Evolutionary conservation across 1,140 invertebrate species (phyloP).

Genomic region (Dreissena polymorpha): DNA sequence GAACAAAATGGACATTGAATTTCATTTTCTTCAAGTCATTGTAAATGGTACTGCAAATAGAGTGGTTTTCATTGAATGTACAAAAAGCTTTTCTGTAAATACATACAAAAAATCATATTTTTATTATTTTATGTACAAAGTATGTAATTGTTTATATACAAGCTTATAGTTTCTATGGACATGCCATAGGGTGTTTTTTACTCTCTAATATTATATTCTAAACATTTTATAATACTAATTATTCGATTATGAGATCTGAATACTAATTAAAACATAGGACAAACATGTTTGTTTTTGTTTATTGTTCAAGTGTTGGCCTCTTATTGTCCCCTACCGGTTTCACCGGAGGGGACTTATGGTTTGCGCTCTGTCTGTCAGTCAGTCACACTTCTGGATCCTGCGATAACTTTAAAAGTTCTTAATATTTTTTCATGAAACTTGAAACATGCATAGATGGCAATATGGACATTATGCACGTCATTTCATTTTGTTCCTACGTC

Average conservation of each 20-base stretch:
- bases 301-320: too few relatives aligned
- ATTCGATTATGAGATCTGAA: slow-evolving; percentile 2
- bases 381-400: too few relatives aligned
- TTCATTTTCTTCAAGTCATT: not conserved
- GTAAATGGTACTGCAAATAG: not conserved
- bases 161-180: not conserved
- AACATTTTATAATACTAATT: slow-evolving; percentile 11
- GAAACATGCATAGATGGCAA: too few relatives aligned
- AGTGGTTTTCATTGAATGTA: not conserved
- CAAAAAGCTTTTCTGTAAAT: not conserved
- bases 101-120: slow-evolving; percentile 3
- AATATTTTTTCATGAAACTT: too few relatives aligned
- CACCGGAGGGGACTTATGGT: too few relatives aligned
- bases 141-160: not conserved
- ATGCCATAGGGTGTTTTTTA: not conserved
- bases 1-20: too few relatives aligned
- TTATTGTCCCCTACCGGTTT: too few relatives aligned
- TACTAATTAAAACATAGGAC: slow-evolving; percentile 7
- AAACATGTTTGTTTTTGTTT: not conserved
- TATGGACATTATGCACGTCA: too few relatives aligned
- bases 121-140: slow-evolving; percentile 3
- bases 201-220: slow-evolving; percentile 1
- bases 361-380: too few relatives aligned
- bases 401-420: too few relatives aligned
- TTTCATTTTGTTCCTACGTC: too few relatives aligned